phyloP scores from a whole-genome alignment of 1,140 invertebrate species.

The Drosophila lacertosa region DNA sequence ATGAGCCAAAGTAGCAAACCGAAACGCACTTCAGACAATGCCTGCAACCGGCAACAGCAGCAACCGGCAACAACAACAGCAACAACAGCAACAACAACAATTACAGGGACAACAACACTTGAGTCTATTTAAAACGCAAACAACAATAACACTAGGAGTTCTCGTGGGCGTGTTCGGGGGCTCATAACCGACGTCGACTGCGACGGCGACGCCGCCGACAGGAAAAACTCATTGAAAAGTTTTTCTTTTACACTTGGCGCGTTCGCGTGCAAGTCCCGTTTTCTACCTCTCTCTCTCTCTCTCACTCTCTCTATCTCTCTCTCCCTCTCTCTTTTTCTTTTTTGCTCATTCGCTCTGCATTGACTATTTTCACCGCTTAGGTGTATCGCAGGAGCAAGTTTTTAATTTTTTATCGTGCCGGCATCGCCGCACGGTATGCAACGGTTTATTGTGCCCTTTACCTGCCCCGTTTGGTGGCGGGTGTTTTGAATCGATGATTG shows the following conservation, averaged over 20 bases:
- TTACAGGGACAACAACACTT: conserved; percentile 64
- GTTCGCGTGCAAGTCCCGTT: conserved; percentile 55
- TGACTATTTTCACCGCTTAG: conserved; percentile 29
- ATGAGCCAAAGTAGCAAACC: conserved; percentile 64
- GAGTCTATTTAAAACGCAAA: conserved; percentile 80
- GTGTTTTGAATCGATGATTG: neutral
- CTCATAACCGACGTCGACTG: conserved; percentile 67
- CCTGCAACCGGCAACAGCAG: conserved; percentile 63
- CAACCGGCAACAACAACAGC: conserved; percentile 31
- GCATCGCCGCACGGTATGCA: conserved; percentile 36
- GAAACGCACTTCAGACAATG: conserved; percentile 79
- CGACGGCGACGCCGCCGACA: conserved; percentile 54
- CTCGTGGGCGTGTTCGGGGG: conserved; percentile 29
- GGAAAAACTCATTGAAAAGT: conserved; percentile 84
- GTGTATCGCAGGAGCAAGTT: conserved; percentile 77
- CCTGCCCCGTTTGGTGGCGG: conserved; percentile 1
- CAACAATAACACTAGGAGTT: conserved; percentile 69
- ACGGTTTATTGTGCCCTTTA: conserved; percentile 16
- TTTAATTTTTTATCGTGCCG: conserved; percentile 77
- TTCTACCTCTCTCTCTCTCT: conserved; percentile 7
- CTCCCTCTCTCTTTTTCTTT: neutral
- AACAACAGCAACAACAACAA: conserved; percentile 32
- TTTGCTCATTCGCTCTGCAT: neutral
- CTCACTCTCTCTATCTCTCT: conserved; percentile 4
- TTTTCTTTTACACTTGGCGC: conserved; percentile 81